phyloP scores from a whole-genome alignment of 1,140 invertebrate genomes.

The Drosophila grimshawi region DNA sequence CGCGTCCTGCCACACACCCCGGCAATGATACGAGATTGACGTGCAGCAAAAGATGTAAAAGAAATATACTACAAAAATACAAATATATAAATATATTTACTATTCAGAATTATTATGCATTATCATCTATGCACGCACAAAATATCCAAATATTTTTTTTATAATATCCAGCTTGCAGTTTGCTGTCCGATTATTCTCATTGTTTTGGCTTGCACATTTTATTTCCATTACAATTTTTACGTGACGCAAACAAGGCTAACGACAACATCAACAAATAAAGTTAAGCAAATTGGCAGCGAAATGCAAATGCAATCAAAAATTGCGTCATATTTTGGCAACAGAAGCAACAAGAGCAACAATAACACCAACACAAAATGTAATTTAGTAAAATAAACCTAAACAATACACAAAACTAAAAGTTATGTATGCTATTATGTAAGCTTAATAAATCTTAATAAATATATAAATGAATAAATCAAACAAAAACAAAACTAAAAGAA shows the following conservation, averaged over 20 bases:
- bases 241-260: conserved; percentile 20
- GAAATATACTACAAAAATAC: conserved; percentile 12
- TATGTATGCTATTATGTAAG: conserved; percentile 76
- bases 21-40: conserved; percentile 67
- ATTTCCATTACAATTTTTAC: conserved; percentile 43
- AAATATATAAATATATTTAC: conserved; percentile 7
- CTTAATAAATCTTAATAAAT: conserved; percentile 58
- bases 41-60: conserved; percentile 60
- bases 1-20: conserved; percentile 41
- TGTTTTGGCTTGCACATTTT: conserved; percentile 53
- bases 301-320: conserved; percentile 64
- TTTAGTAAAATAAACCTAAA: conserved; percentile 78
- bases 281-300: conserved; percentile 48
- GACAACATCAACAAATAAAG: conserved; percentile 17
- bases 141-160: conserved; percentile 12
- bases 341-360: conserved; percentile 20
- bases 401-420: conserved; percentile 65
- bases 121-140: conserved; percentile 26
- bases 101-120: conserved; percentile 17
- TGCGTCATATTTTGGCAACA: conserved; percentile 72
- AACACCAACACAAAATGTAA: conserved; percentile 68
- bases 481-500: conserved; percentile 30
- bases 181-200: conserved; percentile 46
- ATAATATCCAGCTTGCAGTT: conserved; percentile 51
- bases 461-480: conserved; percentile 63